phyloP scores from a whole-genome alignment of 1,140 invertebrate species.

The Radopholus similis region DNA sequence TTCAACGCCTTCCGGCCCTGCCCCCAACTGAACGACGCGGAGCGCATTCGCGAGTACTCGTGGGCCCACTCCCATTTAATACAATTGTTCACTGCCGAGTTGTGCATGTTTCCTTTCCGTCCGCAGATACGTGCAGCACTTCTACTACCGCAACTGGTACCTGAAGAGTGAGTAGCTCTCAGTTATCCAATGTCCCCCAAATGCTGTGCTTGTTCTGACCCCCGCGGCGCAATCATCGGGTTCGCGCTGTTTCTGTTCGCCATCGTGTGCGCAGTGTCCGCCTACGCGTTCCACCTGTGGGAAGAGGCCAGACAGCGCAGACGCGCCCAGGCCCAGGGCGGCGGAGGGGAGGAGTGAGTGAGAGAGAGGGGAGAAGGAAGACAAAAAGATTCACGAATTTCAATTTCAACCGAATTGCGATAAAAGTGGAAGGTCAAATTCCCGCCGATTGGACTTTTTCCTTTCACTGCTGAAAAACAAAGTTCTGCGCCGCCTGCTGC shows the following conservation, averaged over 20 bases:
- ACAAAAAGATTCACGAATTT: too few relatives aligned
- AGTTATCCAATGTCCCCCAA: background rate
- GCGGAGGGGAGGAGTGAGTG: too few relatives aligned
- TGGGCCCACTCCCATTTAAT: background rate
- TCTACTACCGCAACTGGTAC: slow-evolving; percentile 6
- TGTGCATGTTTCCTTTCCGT: background rate
- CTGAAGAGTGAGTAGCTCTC: background rate
- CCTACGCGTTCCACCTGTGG: slow-evolving; percentile 1
- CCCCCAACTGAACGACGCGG: background rate
- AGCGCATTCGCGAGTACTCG: slow-evolving; percentile 6
- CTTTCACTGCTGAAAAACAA: too few relatives aligned
- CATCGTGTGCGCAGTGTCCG: slow-evolving; percentile 2
- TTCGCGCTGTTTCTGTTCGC: slow-evolving; percentile 1
- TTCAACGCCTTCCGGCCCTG: background rate
- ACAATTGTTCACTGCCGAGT: background rate
- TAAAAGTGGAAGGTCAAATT: too few relatives aligned
- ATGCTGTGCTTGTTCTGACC: background rate
- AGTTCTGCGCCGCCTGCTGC: too few relatives aligned
- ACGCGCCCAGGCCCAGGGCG: too few relatives aligned
- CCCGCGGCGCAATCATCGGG: slow-evolving; percentile 4
- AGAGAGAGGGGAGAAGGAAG: too few relatives aligned
- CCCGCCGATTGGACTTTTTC: too few relatives aligned
- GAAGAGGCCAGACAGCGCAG: too few relatives aligned
- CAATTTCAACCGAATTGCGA: too few relatives aligned
- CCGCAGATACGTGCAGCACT: slow-evolving; percentile 8